Percentiles rank a stretch among this genome's conserved stretches.
These are phyloP conservation scores for Spialia ferax DNA, from an alignment of 2,888 invertebrate species.

Conservation along the genomic window DNA sequence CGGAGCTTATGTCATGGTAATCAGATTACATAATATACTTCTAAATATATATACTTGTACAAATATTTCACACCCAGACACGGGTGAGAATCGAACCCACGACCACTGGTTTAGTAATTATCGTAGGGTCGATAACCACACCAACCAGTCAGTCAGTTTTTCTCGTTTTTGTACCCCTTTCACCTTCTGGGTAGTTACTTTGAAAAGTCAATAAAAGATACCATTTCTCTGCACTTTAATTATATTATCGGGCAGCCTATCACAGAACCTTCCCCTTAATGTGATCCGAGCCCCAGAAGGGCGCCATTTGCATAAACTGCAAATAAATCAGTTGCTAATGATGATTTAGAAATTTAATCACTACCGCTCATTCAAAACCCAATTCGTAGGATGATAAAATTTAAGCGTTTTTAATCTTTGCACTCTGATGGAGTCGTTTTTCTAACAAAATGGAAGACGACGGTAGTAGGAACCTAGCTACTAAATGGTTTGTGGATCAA, in stretches of 20 bases:
- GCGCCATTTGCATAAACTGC: conserved; percentile 31
- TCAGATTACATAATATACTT: too few species aligned
- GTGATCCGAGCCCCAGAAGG: conserved; percentile 30
- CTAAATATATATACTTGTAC: too few species aligned
- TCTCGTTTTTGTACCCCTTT: too few species aligned
- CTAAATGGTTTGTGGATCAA: not conserved
- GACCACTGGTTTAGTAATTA: too few species aligned
- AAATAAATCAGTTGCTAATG: conserved; percentile 42
- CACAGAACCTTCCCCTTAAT: conserved; percentile 33
- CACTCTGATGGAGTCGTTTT: conserved; percentile 21
- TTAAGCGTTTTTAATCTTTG: conserved; percentile 46
- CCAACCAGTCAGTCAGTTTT: too few species aligned
- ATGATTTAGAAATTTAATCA: conserved; percentile 46
- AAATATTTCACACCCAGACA: too few species aligned
- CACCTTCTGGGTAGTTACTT: too few species aligned
- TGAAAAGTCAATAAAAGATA: not conserved
- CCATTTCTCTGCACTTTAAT: not conserved
- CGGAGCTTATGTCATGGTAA: too few species aligned
- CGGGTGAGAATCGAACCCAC: too few species aligned
- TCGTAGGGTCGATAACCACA: too few species aligned
- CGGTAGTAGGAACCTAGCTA: too few species aligned
- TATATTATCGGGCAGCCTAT: conserved; percentile 2
- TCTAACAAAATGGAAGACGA: not conserved
- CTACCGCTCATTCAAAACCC: conserved; percentile 37
- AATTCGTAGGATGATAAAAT: conserved; percentile 44